Base-by-base conservation (phyloP, 2,888 invertebrate genomes). In the Troilus luridus region DNA sequence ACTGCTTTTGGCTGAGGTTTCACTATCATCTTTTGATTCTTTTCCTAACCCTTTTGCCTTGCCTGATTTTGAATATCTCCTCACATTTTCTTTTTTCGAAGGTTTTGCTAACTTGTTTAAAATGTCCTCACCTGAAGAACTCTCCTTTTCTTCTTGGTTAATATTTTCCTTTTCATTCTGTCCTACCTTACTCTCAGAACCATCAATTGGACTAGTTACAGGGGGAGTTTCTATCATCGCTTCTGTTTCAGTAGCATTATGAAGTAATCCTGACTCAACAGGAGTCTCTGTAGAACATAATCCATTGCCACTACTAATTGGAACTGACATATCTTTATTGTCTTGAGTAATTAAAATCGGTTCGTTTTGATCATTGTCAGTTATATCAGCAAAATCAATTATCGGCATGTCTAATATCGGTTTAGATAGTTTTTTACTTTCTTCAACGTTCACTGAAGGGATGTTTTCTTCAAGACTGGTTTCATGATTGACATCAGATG, bases 11-110 rank as follows among this genome's bases (percentile, higher is more conserved):
- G 93, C 12, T 93, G 93, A 92, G 24, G 27, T 90, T 94, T 94
- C 2, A 94, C 91, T 93, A 94, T 95, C 92, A 94, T 93, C 91
- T 94, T 95, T 90, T 8, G 27, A 56, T 81, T 90, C 81, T 81
- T 90, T 90, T 27, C 41, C 64, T 12, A 27, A 12, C 5, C 64
- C 58, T 27, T 64, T 64, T 24, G 19, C 9, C 24, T 41, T 60
- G 24, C 60, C 64, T 54, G 89, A 41, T 64, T 89, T 89, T 12
- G 89, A 89, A 54, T 60, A 89, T 89, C 54, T 60, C 64, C 19
- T 89, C n/a, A 89, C 56, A 85, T 17, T 41, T 56, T 89, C 89
- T 89, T 89, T 89, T 27, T 89, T 89, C 17, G 59, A 58, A 17
- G 24, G 14, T 60, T 88, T 88, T 60, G 62, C 17, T 59, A 62